Conservation (phyloP, 2,113 vertebrate genomes). For the Orycteropus afer region DNA sequence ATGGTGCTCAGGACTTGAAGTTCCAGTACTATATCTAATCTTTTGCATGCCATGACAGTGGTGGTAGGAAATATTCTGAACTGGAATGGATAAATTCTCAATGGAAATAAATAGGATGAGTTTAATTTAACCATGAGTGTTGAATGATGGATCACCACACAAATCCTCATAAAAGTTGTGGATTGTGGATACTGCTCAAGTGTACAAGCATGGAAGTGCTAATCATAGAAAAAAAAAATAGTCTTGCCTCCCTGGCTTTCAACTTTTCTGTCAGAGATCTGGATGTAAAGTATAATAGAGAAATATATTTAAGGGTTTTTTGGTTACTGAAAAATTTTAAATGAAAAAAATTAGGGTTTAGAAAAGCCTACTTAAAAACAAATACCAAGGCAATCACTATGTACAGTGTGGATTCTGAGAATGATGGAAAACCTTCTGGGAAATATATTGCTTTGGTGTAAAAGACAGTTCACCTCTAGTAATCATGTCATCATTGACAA, state of each 20-base stretch:
- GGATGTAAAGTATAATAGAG: constrained; percentile 72
- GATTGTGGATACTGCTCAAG: constrained; percentile 72
- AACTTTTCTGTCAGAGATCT: constrained; percentile 71
- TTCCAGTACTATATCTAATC: constrained; percentile 80
- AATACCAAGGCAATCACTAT: constrained; percentile 56
- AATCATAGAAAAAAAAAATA: constrained; percentile 67
- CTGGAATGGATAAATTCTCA: constrained; percentile 73
- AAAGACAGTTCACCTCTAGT: constrained; percentile 76
- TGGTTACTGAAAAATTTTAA: constrained; percentile 55
- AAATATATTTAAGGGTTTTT: constrained; percentile 75
- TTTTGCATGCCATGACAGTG: constrained; percentile 61
- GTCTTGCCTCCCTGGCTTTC: constrained; percentile 48
- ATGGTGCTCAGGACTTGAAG: constrained; percentile 80
- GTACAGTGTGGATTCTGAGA: too few species aligned
- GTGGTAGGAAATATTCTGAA: constrained; percentile 78
- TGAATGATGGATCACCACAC: constrained; percentile 66
- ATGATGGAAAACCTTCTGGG: constrained; percentile 36
- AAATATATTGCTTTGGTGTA: constrained; percentile 61
- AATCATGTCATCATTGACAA: constrained; percentile 23
- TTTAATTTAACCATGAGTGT: constrained; percentile 63
- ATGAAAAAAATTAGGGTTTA: constrained; percentile 22
- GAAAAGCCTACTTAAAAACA: constrained; percentile 45
- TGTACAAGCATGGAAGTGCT: constrained; percentile 57
- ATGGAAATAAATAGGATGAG: constrained; percentile 59
- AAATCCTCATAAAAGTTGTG: constrained; percentile 65